Percentiles rank a stretch among this genome's conserved stretches.
phyloP scores from a whole-genome alignment of 2,888 invertebrate genomes.

The Mechanitis messenoides region DNA sequence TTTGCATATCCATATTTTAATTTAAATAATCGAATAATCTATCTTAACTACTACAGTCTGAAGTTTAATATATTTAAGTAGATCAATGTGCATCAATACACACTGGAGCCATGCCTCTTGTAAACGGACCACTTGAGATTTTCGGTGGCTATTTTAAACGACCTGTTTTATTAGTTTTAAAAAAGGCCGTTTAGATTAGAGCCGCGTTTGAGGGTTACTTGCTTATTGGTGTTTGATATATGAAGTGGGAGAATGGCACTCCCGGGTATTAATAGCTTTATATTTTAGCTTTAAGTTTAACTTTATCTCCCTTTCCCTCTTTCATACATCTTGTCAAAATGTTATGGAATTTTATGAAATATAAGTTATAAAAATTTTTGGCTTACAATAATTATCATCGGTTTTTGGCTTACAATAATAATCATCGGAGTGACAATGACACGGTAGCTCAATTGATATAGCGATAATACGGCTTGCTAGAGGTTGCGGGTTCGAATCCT shows the following conservation, averaged over 20 bases:
- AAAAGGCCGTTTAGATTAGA: conserved; percentile 75
- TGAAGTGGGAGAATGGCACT: conserved; percentile 62
- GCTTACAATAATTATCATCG: too few species aligned
- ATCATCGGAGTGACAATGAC: too few species aligned
- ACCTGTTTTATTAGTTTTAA: conserved; percentile 73
- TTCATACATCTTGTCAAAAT: background rate
- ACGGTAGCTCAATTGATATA: too few species aligned
- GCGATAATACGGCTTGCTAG: too few species aligned
- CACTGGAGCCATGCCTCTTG: conserved; percentile 51
- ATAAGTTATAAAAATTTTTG: too few species aligned
- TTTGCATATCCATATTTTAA: background rate
- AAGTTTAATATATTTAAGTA: conserved; percentile 51
- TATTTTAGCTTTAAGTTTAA: conserved; percentile 21
- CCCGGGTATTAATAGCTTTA: conserved; percentile 30
- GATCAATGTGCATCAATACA: conserved; percentile 65
- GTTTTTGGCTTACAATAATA: too few species aligned
- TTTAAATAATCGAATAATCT: conserved; percentile 25
- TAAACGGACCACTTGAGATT: conserved; percentile 64
- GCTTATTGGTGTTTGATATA: conserved; percentile 68
- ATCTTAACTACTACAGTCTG: conserved; percentile 46
- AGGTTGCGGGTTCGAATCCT: too few species aligned
- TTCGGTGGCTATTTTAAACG: conserved; percentile 74
- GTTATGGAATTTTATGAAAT: too few species aligned
- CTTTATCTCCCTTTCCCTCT: background rate
- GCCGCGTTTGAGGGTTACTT: conserved; percentile 54